A percentile compares a stretch with the other conserved stretches of the same genome.
These are phyloP conservation scores for Urocitellus parryii DNA, from an alignment of 2,113 vertebrate species.

Conservation along the genomic window DNA sequence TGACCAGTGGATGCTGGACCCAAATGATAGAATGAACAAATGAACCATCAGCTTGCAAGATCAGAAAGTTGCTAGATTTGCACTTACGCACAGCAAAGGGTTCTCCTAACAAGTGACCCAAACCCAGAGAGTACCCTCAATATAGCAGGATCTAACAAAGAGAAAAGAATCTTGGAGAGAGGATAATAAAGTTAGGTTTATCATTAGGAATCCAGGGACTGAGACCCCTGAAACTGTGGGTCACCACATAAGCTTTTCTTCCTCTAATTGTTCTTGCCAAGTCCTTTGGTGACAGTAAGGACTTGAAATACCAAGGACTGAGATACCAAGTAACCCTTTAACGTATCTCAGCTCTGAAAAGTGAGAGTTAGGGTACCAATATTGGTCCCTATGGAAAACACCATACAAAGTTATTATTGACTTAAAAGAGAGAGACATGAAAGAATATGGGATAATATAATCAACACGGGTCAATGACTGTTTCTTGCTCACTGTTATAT, in stretches of 20 bases:
- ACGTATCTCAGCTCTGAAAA: neutral
- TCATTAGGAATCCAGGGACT: neutral
- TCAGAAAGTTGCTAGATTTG: neutral
- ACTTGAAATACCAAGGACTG: too few species aligned
- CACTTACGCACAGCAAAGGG: neutral
- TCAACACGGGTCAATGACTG: neutral
- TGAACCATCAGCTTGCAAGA: neutral
- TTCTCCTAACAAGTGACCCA: neutral
- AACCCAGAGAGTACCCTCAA: neutral
- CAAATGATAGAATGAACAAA: neutral
- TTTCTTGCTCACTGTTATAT: neutral
- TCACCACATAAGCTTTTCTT: too few species aligned
- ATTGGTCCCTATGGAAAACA: neutral
- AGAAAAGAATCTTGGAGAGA: neutral
- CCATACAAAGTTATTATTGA: neutral
- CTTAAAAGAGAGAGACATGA: neutral
- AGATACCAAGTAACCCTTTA: neutral
- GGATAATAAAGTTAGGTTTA: neutral
- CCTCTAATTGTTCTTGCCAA: too few species aligned
- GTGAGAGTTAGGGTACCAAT: neutral
- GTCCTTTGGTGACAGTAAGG: too few species aligned
- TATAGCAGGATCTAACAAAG: neutral
- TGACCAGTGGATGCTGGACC: neutral
- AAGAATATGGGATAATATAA: neutral
- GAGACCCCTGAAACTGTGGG: too few species aligned